A percentile compares a stretch with the other conserved stretches of the same genome.
phyloP scores from a whole-genome alignment of 1,140 invertebrate species.

The Wasmannia auropunctata region DNA sequence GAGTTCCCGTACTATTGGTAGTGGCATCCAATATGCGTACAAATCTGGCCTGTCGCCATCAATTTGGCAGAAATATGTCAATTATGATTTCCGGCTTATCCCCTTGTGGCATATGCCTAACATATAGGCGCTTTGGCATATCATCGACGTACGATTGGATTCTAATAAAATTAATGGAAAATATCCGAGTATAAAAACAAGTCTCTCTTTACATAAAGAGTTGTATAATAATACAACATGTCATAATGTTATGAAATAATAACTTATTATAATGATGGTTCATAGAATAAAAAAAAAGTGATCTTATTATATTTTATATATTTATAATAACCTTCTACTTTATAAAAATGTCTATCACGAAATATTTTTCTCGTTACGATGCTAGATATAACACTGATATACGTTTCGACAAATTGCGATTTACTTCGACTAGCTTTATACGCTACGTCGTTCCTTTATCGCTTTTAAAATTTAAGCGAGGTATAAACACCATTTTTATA shows the following conservation, averaged over 20 bases:
- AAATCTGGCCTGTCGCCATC: constrained; percentile 16
- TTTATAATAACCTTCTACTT: neutral
- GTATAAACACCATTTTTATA: too few relatives aligned
- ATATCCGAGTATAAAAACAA: neutral
- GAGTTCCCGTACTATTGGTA: constrained; percentile 39
- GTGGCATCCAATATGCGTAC: constrained; percentile 31
- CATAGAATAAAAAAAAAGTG: too few relatives aligned
- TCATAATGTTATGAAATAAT: neutral
- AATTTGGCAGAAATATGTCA: constrained; percentile 47
- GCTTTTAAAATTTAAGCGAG: too few relatives aligned
- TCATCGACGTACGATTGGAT: neutral
- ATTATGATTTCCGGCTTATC: constrained; percentile 39
- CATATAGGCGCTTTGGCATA: neutral
- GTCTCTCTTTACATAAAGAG: neutral
- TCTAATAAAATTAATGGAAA: neutral
- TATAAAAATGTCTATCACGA: neutral
- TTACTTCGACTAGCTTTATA: neutral
- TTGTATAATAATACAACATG: neutral
- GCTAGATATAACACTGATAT: neutral
- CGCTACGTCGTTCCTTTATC: neutral
- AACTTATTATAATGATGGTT: neutral
- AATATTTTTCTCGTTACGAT: neutral
- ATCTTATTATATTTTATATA: too few relatives aligned
- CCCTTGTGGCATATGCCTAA: neutral
- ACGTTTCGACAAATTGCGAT: neutral